phyloP scores from a whole-genome alignment of 2,113 vertebrate genomes.

The Thymallus thymallus region DNA sequence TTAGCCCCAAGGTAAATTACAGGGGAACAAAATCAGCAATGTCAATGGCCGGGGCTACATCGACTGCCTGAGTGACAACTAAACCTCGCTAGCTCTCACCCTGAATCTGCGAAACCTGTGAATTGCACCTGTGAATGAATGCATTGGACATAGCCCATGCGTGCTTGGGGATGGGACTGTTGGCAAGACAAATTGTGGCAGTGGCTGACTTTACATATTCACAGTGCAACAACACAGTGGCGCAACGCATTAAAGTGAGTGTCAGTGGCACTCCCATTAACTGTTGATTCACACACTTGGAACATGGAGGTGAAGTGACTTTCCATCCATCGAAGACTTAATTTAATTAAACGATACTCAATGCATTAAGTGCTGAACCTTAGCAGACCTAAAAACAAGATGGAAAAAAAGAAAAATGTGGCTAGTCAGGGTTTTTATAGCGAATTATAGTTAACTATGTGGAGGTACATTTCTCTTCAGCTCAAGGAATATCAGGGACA shows the following conservation, averaged over 20 bases:
- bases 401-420: constrained; percentile 4
- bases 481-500: not conserved
- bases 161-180: too few relatives aligned
- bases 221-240: not conserved
- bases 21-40: constrained; percentile 10
- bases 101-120: not conserved
- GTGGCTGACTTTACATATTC: too few relatives aligned
- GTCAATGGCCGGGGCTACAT: not conserved
- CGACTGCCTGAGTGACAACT: not conserved
- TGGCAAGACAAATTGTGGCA: too few relatives aligned
- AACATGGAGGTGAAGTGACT: constrained; percentile 53
- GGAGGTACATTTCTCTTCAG: constrained; percentile 26
- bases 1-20: constrained; percentile 32
- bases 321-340: constrained; percentile 31
- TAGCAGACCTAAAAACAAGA: constrained; percentile 18
- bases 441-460: constrained; percentile 33
- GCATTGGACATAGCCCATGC: not conserved
- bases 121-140: not conserved
- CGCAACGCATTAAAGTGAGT: not conserved
- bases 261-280: constrained; percentile 27
- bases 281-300: constrained; percentile 50
- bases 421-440: too few relatives aligned
- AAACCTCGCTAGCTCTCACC: not conserved
- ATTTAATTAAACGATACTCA: constrained; percentile 55
- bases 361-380: constrained; percentile 50